Evolutionary conservation across 2,888 invertebrate genomes (phyloP).

Genomic region (Lypha dubia): DNA sequence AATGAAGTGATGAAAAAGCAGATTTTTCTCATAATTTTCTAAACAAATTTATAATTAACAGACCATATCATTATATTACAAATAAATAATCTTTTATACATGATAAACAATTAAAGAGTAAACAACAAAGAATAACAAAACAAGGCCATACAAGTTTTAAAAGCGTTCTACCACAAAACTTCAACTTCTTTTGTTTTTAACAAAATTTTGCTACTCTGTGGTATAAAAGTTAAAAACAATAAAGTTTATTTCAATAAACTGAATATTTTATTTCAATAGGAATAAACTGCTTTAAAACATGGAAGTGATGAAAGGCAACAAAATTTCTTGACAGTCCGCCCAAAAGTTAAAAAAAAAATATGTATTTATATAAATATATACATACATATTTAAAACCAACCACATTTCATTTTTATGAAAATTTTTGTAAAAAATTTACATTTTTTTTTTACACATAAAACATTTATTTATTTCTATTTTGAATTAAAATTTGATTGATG

Average conservation of each 20-base stretch:
- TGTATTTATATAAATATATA: slow-evolving; percentile 42
- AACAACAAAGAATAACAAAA: slow-evolving; percentile 29
- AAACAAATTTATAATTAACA: slow-evolving; percentile 65
- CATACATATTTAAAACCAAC: slow-evolving; percentile 45
- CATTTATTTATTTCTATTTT: slow-evolving; percentile 6
- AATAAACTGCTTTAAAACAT: slow-evolving; percentile 6
- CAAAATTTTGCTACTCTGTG: neutral
- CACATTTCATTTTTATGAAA: neutral
- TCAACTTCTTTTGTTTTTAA: neutral
- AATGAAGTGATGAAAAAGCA: slow-evolving; percentile 39
- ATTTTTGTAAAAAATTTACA: slow-evolving; percentile 1
- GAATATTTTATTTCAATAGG: slow-evolving; percentile 36
- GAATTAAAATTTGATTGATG: neutral
- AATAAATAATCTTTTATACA: slow-evolving; percentile 52
- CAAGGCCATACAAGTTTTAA: slow-evolving; percentile 28
- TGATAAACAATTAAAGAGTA: slow-evolving; percentile 25
- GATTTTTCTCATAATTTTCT: slow-evolving; percentile 61
- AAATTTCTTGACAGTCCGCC: slow-evolving; percentile 69
- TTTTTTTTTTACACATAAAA: neutral
- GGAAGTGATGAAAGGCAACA: neutral
- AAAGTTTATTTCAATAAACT: slow-evolving; percentile 3
- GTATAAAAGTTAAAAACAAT: slow-evolving; percentile 6
- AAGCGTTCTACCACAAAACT: slow-evolving; percentile 6
- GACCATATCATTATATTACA: slow-evolving; percentile 72
- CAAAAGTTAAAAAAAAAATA: slow-evolving; percentile 51